These are phyloP conservation scores for Tetramorium bicarinatum DNA, from an alignment of 2,888 invertebrate species.

Conservation along the genomic window DNA sequence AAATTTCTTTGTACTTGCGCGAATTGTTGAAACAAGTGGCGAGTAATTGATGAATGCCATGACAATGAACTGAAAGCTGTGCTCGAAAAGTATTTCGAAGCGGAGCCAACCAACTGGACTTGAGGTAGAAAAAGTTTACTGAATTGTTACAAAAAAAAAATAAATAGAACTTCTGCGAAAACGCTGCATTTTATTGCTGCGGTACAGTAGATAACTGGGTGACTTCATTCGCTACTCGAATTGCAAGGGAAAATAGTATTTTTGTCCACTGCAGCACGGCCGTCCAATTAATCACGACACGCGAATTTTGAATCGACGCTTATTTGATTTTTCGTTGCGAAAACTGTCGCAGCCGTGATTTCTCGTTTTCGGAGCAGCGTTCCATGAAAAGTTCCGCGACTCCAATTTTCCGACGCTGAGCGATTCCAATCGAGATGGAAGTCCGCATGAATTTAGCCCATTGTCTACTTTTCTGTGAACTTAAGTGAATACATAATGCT, in stretches of 20 bases:
- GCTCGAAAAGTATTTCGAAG: background rate
- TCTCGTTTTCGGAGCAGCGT: conserved; percentile 21
- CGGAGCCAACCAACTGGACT: background rate
- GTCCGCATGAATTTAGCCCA: conserved; percentile 32
- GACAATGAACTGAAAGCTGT: conserved; percentile 7
- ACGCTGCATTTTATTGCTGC: conserved; percentile 23
- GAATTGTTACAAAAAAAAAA: conserved; percentile 28
- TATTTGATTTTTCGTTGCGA: conserved; percentile 49
- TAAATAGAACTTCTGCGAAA: conserved; percentile 8
- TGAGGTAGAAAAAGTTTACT: background rate
- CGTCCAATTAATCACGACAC: conserved; percentile 46
- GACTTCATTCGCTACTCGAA: conserved; percentile 31
- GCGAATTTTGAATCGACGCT: conserved; percentile 50
- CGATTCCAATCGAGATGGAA: conserved; percentile 33
- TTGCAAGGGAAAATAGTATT: conserved; percentile 29
- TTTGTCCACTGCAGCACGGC: conserved; percentile 33
- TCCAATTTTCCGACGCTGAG: conserved; percentile 32
- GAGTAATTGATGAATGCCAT: conserved; percentile 1
- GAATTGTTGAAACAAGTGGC: conserved; percentile 16
- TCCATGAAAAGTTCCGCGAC: conserved; percentile 8
- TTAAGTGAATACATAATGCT: conserved; percentile 48
- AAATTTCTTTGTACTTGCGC: background rate
- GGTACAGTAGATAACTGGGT: conserved; percentile 17
- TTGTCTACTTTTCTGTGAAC: conserved; percentile 46
- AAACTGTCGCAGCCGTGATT: conserved; percentile 25